Base-by-base conservation (phyloP, 2,888 invertebrate species). In the Synergus umbraculus region DNA sequence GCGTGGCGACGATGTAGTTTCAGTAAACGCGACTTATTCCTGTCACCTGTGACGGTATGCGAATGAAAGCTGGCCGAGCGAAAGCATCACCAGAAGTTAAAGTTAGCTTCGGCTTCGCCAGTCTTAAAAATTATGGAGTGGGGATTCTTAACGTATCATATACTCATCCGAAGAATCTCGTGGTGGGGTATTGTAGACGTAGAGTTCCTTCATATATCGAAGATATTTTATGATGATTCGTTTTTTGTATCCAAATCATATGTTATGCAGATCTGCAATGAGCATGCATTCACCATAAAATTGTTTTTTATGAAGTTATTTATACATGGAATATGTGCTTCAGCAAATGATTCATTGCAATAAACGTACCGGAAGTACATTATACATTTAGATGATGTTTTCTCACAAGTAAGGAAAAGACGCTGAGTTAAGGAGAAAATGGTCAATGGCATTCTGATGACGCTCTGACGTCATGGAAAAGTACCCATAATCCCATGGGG, bases 41-140 rank as follows among this genome's bases (percentile, higher is more conserved):
- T 73, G 37, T 54, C 22, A 29, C 22, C 22, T 29, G 22, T 29
- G 49, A 41, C 29, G 9, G 54, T 37, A 37, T 49, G 15, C 22
- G 69, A 73, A 73, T 73, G 49, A 54, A 73, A 73, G 44, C 69
- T 29, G 2, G 22, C 22, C 22, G 22, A 73, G 69, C 29, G 69
- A 73, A 73, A 73, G 49, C 54, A 49, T 22, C 69, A 65, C 29
- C 15, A 73, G 44, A 44, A 54, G 69, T 73, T 73, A 73, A 54
- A 49, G 37, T 54, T 73, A 73, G 54, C 69, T 73, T 54, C 22
- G 22, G 54, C 69, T 73, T 54, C 15, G 22, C 54, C 29, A 15
- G 46, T 15, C 49, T 18, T 15, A 13, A 46, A 69, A 29, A 5
- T 29, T 29, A 29, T 46, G 37, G 49, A 41, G 69, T 37, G 69